phyloP scores from a whole-genome alignment of 2,113 vertebrate species.

The Rhabdomys dilectus region DNA sequence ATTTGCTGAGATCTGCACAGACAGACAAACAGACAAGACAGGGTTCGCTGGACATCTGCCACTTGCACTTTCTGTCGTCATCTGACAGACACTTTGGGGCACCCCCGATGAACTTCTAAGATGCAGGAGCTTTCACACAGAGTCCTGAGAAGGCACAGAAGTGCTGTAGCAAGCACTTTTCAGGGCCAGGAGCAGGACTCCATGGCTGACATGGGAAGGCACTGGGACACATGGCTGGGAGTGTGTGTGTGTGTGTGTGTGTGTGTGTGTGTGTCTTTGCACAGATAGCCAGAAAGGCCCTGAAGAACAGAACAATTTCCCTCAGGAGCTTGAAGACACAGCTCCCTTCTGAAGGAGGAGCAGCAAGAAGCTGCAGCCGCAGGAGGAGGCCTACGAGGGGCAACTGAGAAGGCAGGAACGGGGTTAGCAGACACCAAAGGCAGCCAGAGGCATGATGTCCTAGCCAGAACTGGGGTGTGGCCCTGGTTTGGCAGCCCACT shows the following conservation, averaged over 20 bases:
- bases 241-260: neutral
- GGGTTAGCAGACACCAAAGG: rapidly evolving
- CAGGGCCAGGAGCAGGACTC: neutral
- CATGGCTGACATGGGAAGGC: neutral
- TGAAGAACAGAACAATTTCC: neutral
- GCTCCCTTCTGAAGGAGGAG: neutral
- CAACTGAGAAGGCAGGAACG: rapidly evolving
- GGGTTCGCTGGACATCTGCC: neutral
- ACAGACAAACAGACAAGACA: neutral
- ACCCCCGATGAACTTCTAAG: neutral
- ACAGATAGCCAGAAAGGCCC: neutral
- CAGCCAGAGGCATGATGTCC: neutral
- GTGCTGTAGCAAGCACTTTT: neutral
- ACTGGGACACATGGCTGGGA: neutral
- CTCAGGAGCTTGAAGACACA: neutral
- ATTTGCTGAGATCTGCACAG: neutral
- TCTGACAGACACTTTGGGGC: neutral
- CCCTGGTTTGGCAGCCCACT: neutral
- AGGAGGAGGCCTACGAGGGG: neutral
- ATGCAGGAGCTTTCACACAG: neutral
- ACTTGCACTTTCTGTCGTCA: neutral
- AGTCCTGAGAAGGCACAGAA: neutral
- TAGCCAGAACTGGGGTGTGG: neutral
- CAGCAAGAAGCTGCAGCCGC: too few species aligned
- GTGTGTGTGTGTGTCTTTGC: too few species aligned